Conservation (phyloP, 53 echinoderm and acorn worm species). For the Hippasteria phrygiana region DNA sequence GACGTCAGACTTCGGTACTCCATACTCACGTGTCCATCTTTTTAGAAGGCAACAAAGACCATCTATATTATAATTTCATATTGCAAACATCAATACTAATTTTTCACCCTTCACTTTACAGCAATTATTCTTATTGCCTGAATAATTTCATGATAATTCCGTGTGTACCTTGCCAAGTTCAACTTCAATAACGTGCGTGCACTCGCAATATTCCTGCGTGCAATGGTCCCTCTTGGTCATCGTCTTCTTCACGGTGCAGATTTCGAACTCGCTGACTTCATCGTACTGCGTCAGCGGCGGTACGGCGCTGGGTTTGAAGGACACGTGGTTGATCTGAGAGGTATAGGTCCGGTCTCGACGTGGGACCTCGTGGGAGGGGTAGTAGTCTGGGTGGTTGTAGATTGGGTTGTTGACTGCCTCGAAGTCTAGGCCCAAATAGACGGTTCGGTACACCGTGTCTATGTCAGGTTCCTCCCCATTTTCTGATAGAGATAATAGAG, state of each 20-base stretch:
- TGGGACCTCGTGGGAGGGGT: slow-evolving; percentile 68
- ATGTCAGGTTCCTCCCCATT: background rate
- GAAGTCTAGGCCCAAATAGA: slow-evolving; percentile 55
- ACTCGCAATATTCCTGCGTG: slow-evolving; percentile 80
- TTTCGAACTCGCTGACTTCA: slow-evolving; percentile 61
- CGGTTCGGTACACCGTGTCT: slow-evolving; percentile 21
- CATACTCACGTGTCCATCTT: too few species aligned
- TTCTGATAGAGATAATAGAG: background rate
- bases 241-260: slow-evolving; percentile 69
- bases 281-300: slow-evolving; percentile 75
- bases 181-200: slow-evolving; percentile 76
- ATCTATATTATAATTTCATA: too few species aligned
- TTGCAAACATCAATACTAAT: too few species aligned
- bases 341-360: slow-evolving; percentile 69
- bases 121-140: too few species aligned
- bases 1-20: too few species aligned
- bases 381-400: slow-evolving; percentile 76
- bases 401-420: slow-evolving; percentile 68
- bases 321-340: slow-evolving; percentile 87
- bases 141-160: background rate
- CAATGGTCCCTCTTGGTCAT: slow-evolving; percentile 69
- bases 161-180: slow-evolving; percentile 75
- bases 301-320: slow-evolving; percentile 65
- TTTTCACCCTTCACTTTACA: too few species aligned
- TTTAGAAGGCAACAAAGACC: too few species aligned